Conservation (phyloP, 2,888 invertebrate genomes). For the Synanthedon vespiformis region DNA sequence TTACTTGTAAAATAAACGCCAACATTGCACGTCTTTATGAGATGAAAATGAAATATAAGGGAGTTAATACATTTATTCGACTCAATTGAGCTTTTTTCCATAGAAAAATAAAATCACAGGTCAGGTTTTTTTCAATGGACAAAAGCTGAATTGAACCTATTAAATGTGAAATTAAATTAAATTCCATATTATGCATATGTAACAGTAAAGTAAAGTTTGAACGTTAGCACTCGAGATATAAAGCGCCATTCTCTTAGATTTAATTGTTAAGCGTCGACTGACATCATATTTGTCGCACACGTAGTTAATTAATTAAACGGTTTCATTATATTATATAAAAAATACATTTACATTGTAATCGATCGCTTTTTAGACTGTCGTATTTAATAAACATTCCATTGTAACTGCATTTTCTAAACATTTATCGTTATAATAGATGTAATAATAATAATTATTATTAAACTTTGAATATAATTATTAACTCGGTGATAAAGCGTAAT, state of each 20-base stretch:
- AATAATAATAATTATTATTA: no score
- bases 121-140: no score
- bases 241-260: slow-evolving; percentile 31
- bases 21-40: slow-evolving; percentile 12
- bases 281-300: slow-evolving; percentile 43
- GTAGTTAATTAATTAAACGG: slow-evolving; percentile 17
- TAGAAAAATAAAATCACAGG: no score
- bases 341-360: slow-evolving; percentile 16
- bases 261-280: slow-evolving; percentile 51
- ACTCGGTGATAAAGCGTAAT: slow-evolving; percentile 11
- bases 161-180: slow-evolving; percentile 9
- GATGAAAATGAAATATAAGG: slow-evolving; percentile 34
- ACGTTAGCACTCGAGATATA: slow-evolving; percentile 46
- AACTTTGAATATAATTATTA: no score
- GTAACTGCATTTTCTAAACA: slow-evolving; percentile 33
- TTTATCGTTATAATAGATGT: slow-evolving; percentile 32
- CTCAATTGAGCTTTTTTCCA: no score
- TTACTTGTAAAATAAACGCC: slow-evolving; percentile 50
- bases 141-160: neutral
- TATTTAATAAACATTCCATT: slow-evolving; percentile 66
- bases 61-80: neutral
- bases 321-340: slow-evolving; percentile 17
- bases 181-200: slow-evolving; percentile 26
- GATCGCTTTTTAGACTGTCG: slow-evolving; percentile 59
- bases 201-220: slow-evolving; percentile 38